Evolutionary conservation across 64 coral and sea anemone genomes (phyloP), one percentile per base, ranked within the genome.

Genomic region (Porites lutea): DNA sequence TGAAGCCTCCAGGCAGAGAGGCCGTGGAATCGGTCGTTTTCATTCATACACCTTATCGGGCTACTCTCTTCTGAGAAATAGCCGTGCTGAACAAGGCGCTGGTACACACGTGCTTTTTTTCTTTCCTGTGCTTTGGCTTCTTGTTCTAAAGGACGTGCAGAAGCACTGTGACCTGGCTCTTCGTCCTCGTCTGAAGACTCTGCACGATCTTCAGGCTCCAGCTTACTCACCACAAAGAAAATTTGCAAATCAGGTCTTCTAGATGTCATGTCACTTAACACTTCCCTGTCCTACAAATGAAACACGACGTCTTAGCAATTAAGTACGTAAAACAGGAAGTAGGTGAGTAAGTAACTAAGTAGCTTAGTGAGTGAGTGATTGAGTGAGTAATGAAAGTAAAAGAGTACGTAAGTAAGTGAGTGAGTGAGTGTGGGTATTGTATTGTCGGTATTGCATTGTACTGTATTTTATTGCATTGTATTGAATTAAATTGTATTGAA

Each of bases 211-310:
- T 90, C 88, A 8, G 88, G 76, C 27, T 79, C 72, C 13, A 90
- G 73, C 65, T 92, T 92, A 45, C 91, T 92, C 2, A 92, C 91
- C 6, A 87, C 83, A 65, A 86, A 92, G 82, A 92, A 92, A 27
- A 92, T 92, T 44, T 62, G 59, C 82, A 92, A 70, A 22, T 66
- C 71, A 5, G 57, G 19, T 4, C 55, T 43, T 75, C 16, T 23
- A n/a, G 44, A 54, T 8, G 19, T 86, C 50, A 92, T 92, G 59
- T 92, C 82, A 47, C 62, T 79, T 3, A 92, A 53, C 8, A 87
- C 91, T 20, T 74, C 72, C 66, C 75, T 87, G 46, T 92, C 91
- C 91, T 92, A 58, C 52, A 47, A n/a, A 7, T 1, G 22, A 91
- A 83, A 54, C 3, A 13, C 23, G 80, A 23, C 14, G 5, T 48